phyloP scores from a whole-genome alignment of 2,113 vertebrate genomes.

The Ophthalmolycus amberensis region DNA sequence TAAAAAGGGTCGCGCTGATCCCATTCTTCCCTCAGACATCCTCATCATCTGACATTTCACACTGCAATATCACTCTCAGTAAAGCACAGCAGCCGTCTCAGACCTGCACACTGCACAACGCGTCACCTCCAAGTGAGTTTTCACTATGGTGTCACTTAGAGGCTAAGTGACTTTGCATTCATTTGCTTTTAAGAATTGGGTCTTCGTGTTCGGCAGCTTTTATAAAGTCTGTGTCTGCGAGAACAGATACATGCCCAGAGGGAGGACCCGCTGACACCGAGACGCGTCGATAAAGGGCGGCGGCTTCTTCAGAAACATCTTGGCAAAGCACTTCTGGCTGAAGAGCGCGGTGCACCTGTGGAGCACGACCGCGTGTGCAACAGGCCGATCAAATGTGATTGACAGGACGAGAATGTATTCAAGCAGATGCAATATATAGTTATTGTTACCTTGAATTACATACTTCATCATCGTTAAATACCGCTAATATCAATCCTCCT shows the following conservation, averaged over 20 bases:
- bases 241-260: slow-evolving; percentile 9
- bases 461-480: background rate
- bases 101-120: background rate
- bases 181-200: slow-evolving; percentile 46
- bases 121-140: slow-evolving; percentile 41
- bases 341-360: too few species aligned
- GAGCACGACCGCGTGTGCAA: too few species aligned
- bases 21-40: slow-evolving; percentile 60
- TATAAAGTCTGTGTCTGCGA: slow-evolving; percentile 17
- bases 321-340: too few species aligned
- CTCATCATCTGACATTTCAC: slow-evolving; percentile 58
- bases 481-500: background rate
- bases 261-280: background rate
- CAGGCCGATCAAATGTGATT: too few species aligned
- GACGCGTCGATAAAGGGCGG: too few species aligned
- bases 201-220: slow-evolving; percentile 31
- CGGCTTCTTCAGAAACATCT: too few species aligned
- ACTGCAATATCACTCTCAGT: slow-evolving; percentile 48
- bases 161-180: slow-evolving; percentile 44
- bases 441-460: background rate
- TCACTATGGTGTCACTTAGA: slow-evolving; percentile 51
- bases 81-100: slow-evolving; percentile 2
- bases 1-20: slow-evolving; percentile 61
- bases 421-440: too few species aligned
- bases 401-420: too few species aligned